These are phyloP conservation scores for Erpobdella octoculata DNA, from an alignment of 2,888 invertebrate species.

Conservation along the genomic window DNA sequence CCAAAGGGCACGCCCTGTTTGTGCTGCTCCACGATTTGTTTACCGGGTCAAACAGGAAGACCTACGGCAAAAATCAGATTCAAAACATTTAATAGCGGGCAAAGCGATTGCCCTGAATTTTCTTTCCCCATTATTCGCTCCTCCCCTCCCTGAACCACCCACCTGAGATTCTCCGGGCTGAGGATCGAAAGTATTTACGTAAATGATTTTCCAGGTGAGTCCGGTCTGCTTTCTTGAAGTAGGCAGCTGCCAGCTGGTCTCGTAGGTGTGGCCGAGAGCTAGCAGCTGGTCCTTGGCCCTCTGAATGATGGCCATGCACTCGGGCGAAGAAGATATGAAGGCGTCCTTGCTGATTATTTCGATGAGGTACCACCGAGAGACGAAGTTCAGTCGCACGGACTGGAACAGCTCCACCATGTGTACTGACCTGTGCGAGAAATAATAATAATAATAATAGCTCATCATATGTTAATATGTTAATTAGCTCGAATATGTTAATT, in stretches of 20 bases:
- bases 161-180: conserved; percentile 32
- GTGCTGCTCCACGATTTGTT: conserved; percentile 40
- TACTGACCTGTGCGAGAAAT: background rate
- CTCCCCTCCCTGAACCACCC: background rate
- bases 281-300: conserved; percentile 38
- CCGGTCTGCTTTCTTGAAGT: conserved; percentile 38
- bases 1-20: conserved; percentile 35
- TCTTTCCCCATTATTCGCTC: background rate
- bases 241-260: conserved; percentile 38
- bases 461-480: too few relatives aligned
- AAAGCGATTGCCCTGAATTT: background rate
- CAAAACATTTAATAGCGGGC: background rate
- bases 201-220: conserved; percentile 35
- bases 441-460: too few relatives aligned
- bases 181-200: conserved; percentile 35
- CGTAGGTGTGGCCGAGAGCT: conserved; percentile 39
- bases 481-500: too few relatives aligned
- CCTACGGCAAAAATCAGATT: background rate
- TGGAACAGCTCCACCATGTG: conserved; percentile 34
- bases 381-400: conserved; percentile 37
- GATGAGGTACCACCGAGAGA: conserved; percentile 39
- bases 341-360: conserved; percentile 36
- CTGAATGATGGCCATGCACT: conserved; percentile 30
- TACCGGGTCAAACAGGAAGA: conserved; percentile 37
- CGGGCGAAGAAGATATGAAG: conserved; percentile 27